Evolutionary conservation across 2,888 invertebrate species (phyloP).

Genomic region (Ormyrus rosae): DNA sequence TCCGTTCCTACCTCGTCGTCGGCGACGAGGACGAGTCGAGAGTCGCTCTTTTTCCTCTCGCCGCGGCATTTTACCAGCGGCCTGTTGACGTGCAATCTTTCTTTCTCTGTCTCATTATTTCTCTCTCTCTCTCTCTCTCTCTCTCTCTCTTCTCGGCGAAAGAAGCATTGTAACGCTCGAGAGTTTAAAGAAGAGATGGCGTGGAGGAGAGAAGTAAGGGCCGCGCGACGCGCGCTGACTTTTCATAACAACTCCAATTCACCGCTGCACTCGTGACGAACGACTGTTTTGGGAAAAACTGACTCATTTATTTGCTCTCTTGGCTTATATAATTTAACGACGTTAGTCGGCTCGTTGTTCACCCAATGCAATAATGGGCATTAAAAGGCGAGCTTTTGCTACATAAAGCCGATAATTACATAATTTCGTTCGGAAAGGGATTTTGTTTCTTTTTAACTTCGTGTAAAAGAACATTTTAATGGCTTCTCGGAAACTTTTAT

Average conservation of each 20-base stretch:
- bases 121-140: background rate
- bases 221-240: background rate
- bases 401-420: too few relatives aligned
- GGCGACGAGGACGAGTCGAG: background rate
- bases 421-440: too few relatives aligned
- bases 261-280: constrained; percentile 2
- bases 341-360: too few relatives aligned
- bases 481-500: too few relatives aligned
- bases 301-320: background rate
- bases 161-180: background rate
- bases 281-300: background rate
- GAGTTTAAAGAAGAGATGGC: constrained; percentile 10
- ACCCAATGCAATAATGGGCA: too few relatives aligned
- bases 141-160: background rate
- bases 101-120: constrained; percentile 4
- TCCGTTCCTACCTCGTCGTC: background rate
- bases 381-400: too few relatives aligned
- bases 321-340: too few relatives aligned
- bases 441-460: too few relatives aligned
- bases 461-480: too few relatives aligned
- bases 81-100: constrained; percentile 5
- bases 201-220: constrained; percentile 4
- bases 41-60: constrained; percentile 11
- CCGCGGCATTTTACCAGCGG: constrained; percentile 8
- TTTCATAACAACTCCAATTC: constrained; percentile 30